Evolutionary conservation across 2,888 invertebrate species (phyloP).

Genomic region (Synanthedon andrenaeformis): DNA sequence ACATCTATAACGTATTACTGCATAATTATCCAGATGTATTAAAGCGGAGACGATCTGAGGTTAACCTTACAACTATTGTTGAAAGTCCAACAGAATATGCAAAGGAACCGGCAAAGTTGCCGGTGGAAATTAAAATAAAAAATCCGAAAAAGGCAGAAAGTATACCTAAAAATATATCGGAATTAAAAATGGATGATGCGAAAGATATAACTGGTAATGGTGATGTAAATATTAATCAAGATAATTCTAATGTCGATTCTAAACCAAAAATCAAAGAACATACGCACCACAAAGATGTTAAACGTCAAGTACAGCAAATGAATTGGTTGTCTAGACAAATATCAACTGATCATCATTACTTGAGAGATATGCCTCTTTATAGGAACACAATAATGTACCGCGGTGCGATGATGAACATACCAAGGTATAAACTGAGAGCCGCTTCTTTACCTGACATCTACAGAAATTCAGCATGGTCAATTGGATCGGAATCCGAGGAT

Average conservation of each 20-base stretch:
- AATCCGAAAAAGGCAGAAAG: constrained; percentile 6
- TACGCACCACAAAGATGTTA: constrained; percentile 4
- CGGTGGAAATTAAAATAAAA: constrained; percentile 30
- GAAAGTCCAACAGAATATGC: constrained; percentile 17
- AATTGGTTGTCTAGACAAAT: constrained; percentile 61
- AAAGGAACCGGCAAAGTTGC: constrained; percentile 37
- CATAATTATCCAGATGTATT: constrained; percentile 78
- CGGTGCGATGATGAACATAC: constrained; percentile 85
- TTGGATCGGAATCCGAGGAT: constrained; percentile 69
- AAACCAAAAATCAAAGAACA: neutral
- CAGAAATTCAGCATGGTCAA: constrained; percentile 83
- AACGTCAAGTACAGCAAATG: constrained; percentile 12
- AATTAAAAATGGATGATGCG: constrained; percentile 9
- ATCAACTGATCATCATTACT: constrained; percentile 73
- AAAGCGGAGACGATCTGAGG: constrained; percentile 71
- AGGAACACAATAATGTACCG: constrained; percentile 86
- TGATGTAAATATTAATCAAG: neutral
- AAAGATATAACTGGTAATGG: constrained; percentile 13
- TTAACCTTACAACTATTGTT: constrained; percentile 42
- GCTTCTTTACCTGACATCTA: constrained; percentile 93
- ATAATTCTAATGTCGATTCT: no score
- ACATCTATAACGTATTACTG: constrained; percentile 75
- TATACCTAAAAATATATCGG: constrained; percentile 14
- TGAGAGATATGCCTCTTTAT: constrained; percentile 77
- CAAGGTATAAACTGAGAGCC: constrained; percentile 82